Conservation (phyloP, 1,140 invertebrate species). For the Leptopilina boulardi region DNA sequence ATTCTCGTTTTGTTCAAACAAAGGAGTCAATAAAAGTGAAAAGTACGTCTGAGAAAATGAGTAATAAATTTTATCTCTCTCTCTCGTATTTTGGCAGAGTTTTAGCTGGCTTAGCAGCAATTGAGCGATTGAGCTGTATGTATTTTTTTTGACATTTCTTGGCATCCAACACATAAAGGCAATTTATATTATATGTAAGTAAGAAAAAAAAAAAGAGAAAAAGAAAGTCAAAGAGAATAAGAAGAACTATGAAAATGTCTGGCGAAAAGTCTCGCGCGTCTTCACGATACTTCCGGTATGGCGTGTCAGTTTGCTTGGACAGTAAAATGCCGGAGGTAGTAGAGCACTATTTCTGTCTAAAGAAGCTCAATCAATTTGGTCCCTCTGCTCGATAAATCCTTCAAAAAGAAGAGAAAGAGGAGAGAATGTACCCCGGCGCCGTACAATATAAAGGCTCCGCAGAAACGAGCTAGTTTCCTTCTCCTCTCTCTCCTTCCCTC, state of each 20-base stretch:
- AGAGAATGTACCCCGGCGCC: not conserved
- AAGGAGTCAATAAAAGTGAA: slow-evolving; percentile 10
- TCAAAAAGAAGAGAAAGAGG: slow-evolving; percentile 23
- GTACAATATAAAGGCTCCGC: slow-evolving; percentile 12
- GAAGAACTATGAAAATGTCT: slow-evolving; percentile 23
- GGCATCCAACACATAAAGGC: slow-evolving; percentile 23
- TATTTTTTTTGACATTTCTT: slow-evolving; percentile 17
- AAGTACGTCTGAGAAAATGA: slow-evolving; percentile 23
- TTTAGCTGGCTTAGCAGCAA: slow-evolving; percentile 30
- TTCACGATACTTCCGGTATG: slow-evolving; percentile 20
- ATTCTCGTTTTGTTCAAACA: not conserved
- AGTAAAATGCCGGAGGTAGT: slow-evolving; percentile 10
- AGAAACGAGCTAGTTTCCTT: slow-evolving; percentile 30
- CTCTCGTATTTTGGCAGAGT: slow-evolving; percentile 10
- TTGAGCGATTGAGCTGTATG: slow-evolving; percentile 23
- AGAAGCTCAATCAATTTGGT: slow-evolving; percentile 32
- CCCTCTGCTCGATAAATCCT: slow-evolving; percentile 29
- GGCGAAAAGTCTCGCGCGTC: slow-evolving; percentile 2
- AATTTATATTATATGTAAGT: slow-evolving; percentile 1
- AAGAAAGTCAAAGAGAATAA: not conserved
- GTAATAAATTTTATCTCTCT: slow-evolving; percentile 6
- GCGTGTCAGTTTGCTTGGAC: slow-evolving; percentile 16
- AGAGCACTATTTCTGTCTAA: slow-evolving; percentile 10
- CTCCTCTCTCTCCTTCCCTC: not conserved
- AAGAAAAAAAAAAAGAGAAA: not conserved